These are phyloP conservation scores for Ennomos erosarius DNA, from an alignment of 2,888 invertebrate species.

Conservation along the genomic window DNA sequence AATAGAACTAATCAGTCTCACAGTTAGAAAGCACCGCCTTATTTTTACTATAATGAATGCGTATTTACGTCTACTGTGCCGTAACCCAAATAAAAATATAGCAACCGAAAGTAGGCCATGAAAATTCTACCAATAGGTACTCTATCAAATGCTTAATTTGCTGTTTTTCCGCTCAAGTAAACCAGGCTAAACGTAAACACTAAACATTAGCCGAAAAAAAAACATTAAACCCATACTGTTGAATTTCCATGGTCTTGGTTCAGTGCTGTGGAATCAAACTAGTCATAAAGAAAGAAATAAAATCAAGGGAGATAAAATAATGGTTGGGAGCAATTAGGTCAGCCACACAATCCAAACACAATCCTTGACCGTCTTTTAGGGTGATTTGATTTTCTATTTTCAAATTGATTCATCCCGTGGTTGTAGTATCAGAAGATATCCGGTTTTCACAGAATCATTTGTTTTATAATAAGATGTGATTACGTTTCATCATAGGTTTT, in stretches of 20 bases:
- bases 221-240: conserved; percentile 11
- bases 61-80: no score
- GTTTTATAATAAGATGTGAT: no score
- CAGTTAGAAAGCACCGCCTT: no score
- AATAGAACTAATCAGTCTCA: no score
- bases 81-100: conserved; percentile 21
- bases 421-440: no score
- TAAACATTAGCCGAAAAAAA: conserved; percentile 32
- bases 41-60: no score
- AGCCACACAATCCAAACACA: conserved; percentile 15
- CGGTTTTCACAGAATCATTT: no score
- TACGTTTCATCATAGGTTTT: no score
- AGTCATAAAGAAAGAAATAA: conserved; percentile 37
- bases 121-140: conserved; percentile 21
- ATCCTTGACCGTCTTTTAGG: conserved; percentile 17
- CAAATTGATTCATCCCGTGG: no score
- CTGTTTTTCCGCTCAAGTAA: conserved; percentile 20
- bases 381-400: neutral
- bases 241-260: conserved; percentile 20
- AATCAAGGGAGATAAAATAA: conserved; percentile 51
- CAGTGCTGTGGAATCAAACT: conserved; percentile 11
- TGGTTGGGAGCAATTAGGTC: conserved; percentile 36
- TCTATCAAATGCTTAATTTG: conserved; percentile 24
- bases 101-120: conserved; percentile 30
- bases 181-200: conserved; percentile 21